Evolutionary conservation across 2,888 invertebrate genomes (phyloP).

Genomic region (Xestia xanthographa): DNA sequence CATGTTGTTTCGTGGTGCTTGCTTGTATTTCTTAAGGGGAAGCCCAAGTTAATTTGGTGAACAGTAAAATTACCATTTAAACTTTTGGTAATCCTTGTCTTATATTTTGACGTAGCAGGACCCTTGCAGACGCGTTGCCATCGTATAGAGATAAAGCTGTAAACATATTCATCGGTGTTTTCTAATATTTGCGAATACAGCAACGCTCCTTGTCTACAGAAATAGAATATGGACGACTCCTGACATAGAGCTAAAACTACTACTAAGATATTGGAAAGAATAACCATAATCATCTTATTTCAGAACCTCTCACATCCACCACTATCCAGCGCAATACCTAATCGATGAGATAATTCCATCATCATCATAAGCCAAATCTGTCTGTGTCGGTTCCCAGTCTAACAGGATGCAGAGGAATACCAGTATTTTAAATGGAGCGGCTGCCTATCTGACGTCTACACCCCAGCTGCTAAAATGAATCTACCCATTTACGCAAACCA

Average conservation of each 20-base stretch:
- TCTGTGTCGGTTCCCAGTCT: background rate
- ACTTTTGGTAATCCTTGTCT: background rate
- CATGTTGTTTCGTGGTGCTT: constrained; percentile 29
- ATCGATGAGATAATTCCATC: background rate
- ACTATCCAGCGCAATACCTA: background rate
- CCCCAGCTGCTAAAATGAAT: background rate
- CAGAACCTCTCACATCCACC: background rate
- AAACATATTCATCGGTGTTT: background rate
- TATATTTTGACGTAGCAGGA: background rate
- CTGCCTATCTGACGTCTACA: background rate
- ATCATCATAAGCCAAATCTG: background rate
- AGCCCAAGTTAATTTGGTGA: constrained; percentile 9
- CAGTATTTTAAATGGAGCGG: background rate
- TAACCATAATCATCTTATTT: background rate
- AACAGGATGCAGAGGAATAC: background rate
- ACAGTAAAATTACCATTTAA: background rate
- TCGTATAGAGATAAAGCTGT: background rate
- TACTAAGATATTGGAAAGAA: background rate
- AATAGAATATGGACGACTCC: background rate
- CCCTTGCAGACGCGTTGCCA: background rate
- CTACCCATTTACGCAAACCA: background rate
- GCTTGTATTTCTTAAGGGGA: constrained; percentile 49
- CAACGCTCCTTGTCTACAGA: no score
- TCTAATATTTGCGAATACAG: no score
- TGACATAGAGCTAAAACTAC: background rate